These are phyloP conservation scores for Valencia hispanica DNA, from an alignment of 2,797 vertebrate species.

Conservation along the genomic window DNA sequence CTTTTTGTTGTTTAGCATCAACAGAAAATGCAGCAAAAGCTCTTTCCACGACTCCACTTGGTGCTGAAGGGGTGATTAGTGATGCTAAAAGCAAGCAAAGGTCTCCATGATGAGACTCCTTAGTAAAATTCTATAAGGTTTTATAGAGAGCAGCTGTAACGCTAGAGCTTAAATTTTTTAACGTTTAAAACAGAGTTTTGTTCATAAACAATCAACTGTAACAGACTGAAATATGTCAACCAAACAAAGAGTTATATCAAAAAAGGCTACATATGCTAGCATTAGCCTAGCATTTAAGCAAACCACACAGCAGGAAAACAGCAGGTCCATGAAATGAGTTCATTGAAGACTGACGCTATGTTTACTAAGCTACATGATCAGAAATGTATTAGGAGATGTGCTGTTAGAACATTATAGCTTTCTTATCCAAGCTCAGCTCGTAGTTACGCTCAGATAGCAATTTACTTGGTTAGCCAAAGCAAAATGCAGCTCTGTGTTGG, in stretches of 20 bases:
- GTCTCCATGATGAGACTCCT: neutral
- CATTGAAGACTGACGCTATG: neutral
- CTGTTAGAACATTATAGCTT: neutral
- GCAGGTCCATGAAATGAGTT: too few relatives aligned
- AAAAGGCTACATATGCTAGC: neutral
- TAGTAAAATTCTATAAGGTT: too few relatives aligned
- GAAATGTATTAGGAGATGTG: neutral
- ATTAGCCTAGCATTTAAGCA: neutral
- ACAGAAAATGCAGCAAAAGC: slow-evolving; percentile 32
- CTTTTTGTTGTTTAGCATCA: slow-evolving; percentile 20
- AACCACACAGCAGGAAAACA: neutral
- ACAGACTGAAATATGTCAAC: neutral
- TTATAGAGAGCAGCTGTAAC: too few relatives aligned
- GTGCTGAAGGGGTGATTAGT: too few relatives aligned
- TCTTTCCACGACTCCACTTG: neutral
- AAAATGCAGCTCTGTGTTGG: neutral
- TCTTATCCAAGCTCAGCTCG: neutral
- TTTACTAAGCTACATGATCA: neutral
- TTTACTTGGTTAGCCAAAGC: too few relatives aligned
- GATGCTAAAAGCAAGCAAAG: neutral
- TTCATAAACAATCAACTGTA: neutral
- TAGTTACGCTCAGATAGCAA: neutral
- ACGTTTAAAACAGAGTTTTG: neutral
- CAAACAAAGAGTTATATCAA: neutral
- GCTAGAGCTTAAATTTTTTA: neutral